Conservation (phyloP, 2,113 vertebrate genomes). For the Oreotrochilus melanogaster region DNA sequence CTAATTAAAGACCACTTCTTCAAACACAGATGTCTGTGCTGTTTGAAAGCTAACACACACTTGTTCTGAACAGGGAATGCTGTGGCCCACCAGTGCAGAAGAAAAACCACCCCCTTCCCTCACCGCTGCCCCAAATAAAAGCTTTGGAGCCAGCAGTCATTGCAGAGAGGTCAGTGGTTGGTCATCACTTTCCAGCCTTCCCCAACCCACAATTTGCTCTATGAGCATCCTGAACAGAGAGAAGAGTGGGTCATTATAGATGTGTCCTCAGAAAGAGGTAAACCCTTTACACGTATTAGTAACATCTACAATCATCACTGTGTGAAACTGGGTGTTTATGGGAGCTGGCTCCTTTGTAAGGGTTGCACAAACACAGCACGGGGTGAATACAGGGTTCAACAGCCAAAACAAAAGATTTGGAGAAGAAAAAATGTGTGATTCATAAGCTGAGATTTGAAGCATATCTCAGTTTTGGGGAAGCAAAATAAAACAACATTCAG, state of each 20-base stretch:
- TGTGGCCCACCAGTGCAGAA: accelerated
- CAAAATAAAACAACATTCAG: not conserved
- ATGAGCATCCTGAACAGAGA: not conserved
- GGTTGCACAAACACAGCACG: not conserved
- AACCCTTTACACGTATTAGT: not conserved
- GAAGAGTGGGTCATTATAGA: not conserved
- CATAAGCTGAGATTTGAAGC: not conserved
- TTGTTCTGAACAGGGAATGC: accelerated
- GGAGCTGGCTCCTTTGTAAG: not conserved
- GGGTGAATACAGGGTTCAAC: not conserved
- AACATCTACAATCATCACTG: not conserved
- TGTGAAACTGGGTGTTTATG: not conserved
- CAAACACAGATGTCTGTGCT: not conserved
- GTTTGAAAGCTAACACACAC: accelerated
- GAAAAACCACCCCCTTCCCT: not conserved
- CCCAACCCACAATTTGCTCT: not conserved
- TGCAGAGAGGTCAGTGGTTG: not conserved
- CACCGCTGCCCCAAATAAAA: not conserved
- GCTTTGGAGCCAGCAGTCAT: not conserved
- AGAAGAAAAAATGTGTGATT: not conserved
- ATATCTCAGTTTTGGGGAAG: not conserved
- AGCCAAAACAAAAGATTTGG: not conserved
- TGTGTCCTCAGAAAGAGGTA: not conserved
- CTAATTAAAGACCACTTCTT: not conserved
- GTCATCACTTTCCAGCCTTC: not conserved